Evolutionary conservation across 2,888 invertebrate genomes (phyloP).

Genomic region (Eugnorisma glareosa): DNA sequence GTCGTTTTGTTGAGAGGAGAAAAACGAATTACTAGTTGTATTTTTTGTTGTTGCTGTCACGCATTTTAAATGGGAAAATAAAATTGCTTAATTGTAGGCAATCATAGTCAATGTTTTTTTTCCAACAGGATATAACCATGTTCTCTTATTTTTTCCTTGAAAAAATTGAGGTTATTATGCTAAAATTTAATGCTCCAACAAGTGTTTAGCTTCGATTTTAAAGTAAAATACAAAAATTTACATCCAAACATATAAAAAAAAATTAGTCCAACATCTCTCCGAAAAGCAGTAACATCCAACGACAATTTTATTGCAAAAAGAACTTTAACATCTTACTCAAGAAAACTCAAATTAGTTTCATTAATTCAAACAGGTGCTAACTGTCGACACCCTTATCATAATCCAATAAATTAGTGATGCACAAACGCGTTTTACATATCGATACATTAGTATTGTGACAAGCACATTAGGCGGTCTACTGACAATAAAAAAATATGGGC

Average conservation of each 20-base stretch:
- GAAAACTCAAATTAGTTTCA: constrained; percentile 53
- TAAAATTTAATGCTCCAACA: background rate
- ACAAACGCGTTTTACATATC: constrained; percentile 70
- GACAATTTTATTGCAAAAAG: constrained; percentile 33
- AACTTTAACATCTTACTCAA: constrained; percentile 27
- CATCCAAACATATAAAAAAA: background rate
- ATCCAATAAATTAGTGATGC: constrained; percentile 73
- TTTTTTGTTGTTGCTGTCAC: background rate
- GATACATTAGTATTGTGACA: constrained; percentile 67
- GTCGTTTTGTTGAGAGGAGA: background rate
- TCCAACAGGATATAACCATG: too few relatives aligned
- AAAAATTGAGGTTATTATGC: background rate
- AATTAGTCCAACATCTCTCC: constrained; percentile 3
- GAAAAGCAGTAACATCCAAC: constrained; percentile 28
- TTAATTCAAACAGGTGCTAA: constrained; percentile 59
- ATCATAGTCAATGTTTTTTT: background rate
- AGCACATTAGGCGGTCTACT: constrained; percentile 65
- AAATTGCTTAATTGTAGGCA: background rate
- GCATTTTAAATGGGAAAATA: background rate
- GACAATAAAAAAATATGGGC: constrained; percentile 45
- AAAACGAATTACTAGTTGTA: background rate
- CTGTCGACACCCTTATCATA: constrained; percentile 64
- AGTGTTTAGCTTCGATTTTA: background rate
- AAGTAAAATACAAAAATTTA: constrained; percentile 1
- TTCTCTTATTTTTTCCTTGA: background rate